phyloP scores from a whole-genome alignment of 1,140 invertebrate species.

The Leptinotarsa undecemlineata region DNA sequence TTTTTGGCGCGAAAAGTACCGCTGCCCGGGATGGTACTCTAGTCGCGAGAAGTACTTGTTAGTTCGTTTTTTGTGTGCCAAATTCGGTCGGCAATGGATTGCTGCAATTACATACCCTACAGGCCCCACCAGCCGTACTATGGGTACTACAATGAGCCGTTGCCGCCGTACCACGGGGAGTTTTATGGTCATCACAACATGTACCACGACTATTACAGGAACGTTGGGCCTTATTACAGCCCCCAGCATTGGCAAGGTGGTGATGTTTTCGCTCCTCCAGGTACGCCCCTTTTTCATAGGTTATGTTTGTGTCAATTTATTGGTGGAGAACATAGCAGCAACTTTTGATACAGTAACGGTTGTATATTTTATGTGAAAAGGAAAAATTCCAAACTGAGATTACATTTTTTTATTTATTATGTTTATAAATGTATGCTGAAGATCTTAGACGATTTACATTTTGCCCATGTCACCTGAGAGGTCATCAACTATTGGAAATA shows the following conservation, averaged over 20 bases:
- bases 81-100: constrained; percentile 18
- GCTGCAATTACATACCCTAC: constrained; percentile 26
- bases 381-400: too few species aligned
- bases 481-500: too few species aligned
- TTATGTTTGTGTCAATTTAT: constrained; percentile 55
- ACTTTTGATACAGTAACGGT: too few species aligned
- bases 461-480: too few species aligned
- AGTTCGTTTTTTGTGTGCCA: constrained; percentile 16
- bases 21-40: background rate
- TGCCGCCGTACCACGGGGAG: constrained; percentile 25
- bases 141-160: constrained; percentile 24
- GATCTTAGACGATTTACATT: too few species aligned
- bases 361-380: too few species aligned
- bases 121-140: constrained; percentile 24
- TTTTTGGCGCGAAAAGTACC: constrained; percentile 15
- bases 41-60: background rate
- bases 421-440: too few species aligned
- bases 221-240: constrained; percentile 15
- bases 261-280: constrained; percentile 19
- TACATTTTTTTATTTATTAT: too few species aligned
- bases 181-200: constrained; percentile 27
- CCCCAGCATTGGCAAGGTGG: constrained; percentile 22
- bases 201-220: constrained; percentile 28
- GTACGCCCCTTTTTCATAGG: constrained; percentile 54
- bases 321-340: too few species aligned